These are phyloP conservation scores for Drosophila bocki DNA, from an alignment of 1,140 invertebrate genomes.

Conservation along the genomic window DNA sequence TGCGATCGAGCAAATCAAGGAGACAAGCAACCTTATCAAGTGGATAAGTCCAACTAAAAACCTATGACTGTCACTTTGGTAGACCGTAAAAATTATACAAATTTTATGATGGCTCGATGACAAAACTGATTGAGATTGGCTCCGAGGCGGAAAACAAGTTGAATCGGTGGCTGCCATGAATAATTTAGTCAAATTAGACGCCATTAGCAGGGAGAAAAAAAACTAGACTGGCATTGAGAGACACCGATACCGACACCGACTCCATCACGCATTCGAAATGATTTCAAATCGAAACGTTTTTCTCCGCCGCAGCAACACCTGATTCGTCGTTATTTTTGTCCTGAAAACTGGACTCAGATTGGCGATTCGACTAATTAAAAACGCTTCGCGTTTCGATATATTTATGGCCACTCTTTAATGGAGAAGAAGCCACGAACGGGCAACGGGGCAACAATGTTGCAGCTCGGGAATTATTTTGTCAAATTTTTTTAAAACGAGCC, in stretches of 20 bases:
- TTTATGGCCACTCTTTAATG: conserved; percentile 58
- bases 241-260: conserved; percentile 15
- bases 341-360: conserved; percentile 18
- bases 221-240: conserved; percentile 39
- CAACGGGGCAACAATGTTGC: conserved; percentile 73
- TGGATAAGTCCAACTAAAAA: conserved; percentile 68
- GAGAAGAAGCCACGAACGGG: conserved; percentile 24
- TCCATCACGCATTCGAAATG: conserved; percentile 34
- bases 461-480: conserved; percentile 68
- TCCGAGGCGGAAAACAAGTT: conserved; percentile 66
- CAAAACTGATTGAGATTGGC: conserved; percentile 71
- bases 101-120: conserved; percentile 77
- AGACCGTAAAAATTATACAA: conserved; percentile 81
- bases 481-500: conserved; percentile 58
- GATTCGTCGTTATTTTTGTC: conserved; percentile 62
- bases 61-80: conserved; percentile 73
- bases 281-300: conserved; percentile 35
- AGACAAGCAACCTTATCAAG: conserved; percentile 52
- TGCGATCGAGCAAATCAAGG: conserved; percentile 76
- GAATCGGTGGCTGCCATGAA: conserved; percentile 64
- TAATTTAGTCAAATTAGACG: conserved; percentile 79
- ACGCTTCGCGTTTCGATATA: conserved; percentile 44
- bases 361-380: conserved; percentile 62
- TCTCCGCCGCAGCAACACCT: conserved; percentile 50
- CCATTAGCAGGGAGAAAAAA: conserved; percentile 60